Conservation (phyloP, 2,797 vertebrate genomes). For the Helarctos malayanus region DNA sequence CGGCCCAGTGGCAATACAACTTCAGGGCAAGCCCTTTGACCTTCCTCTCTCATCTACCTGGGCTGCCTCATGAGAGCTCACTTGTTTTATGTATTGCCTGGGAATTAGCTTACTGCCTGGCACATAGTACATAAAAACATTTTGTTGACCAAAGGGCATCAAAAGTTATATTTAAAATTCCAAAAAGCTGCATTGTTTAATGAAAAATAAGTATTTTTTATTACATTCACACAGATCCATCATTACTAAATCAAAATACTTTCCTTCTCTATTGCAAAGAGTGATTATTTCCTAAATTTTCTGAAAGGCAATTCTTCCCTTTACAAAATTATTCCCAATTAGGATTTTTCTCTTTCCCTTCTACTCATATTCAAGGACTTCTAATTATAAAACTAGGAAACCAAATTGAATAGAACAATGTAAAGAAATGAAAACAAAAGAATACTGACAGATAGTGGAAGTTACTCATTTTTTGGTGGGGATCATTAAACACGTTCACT, state of each 20-base stretch:
- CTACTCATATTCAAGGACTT: constrained; percentile 78
- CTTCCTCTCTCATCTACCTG: background rate
- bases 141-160: background rate
- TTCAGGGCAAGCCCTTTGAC: background rate
- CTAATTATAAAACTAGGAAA: constrained; percentile 83
- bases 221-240: constrained; percentile 43
- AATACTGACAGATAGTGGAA: constrained; percentile 76
- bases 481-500: constrained; percentile 63
- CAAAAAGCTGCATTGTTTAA: constrained; percentile 56
- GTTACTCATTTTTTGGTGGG: constrained; percentile 64
- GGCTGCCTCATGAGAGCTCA: background rate
- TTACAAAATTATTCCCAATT: constrained; percentile 79
- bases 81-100: background rate
- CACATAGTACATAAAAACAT: background rate
- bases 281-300: constrained; percentile 85
- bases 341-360: constrained; percentile 33
- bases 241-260: constrained; percentile 73
- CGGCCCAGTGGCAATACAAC: background rate
- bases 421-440: constrained; percentile 83
- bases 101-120: background rate
- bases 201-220: constrained; percentile 42
- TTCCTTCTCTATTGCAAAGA: constrained; percentile 72
- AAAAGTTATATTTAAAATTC: constrained; percentile 51
- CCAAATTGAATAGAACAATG: constrained; percentile 70
- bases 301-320: constrained; percentile 79